These are phyloP conservation scores for Eilema caniola DNA, from an alignment of 2,888 invertebrate species.

Conservation along the genomic window DNA sequence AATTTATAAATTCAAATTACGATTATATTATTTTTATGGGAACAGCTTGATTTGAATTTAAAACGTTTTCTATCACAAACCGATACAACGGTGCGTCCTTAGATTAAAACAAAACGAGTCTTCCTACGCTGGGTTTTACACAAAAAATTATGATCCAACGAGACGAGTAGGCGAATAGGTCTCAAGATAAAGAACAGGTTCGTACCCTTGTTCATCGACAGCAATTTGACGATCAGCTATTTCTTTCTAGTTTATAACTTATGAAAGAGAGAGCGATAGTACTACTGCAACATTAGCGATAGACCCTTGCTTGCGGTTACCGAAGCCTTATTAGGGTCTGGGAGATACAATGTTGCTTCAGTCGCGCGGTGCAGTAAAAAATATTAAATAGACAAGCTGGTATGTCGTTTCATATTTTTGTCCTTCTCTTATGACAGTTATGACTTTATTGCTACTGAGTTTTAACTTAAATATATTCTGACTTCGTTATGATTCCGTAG, in stretches of 20 bases:
- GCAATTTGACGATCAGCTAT: constrained; percentile 54
- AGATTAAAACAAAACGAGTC: constrained; percentile 43
- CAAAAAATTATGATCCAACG: constrained; percentile 60
- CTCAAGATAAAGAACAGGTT: constrained; percentile 68
- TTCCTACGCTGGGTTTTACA: constrained; percentile 46
- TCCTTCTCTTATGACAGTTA: neutral
- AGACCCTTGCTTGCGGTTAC: constrained; percentile 68
- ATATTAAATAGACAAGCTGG: too few relatives aligned
- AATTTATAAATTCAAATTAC: neutral
- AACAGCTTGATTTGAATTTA: neutral
- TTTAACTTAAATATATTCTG: too few relatives aligned
- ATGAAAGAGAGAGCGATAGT: constrained; percentile 46
- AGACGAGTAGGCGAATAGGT: constrained; percentile 34
- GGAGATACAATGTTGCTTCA: constrained; percentile 28
- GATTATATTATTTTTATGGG: neutral
- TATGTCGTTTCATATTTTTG: neutral
- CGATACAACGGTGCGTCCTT: constrained; percentile 7
- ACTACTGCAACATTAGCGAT: constrained; percentile 45
- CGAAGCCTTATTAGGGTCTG: constrained; percentile 69
- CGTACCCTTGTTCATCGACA: constrained; percentile 54
- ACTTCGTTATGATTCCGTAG: too few relatives aligned
- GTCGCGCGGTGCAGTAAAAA: constrained; percentile 33
- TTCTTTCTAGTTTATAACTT: constrained; percentile 40
- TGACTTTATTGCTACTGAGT: neutral
- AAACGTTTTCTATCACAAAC: constrained; percentile 7